Evolutionary conservation across 1,140 invertebrate genomes (phyloP).

Genomic region (Zeugodacus cucurbitae): DNA sequence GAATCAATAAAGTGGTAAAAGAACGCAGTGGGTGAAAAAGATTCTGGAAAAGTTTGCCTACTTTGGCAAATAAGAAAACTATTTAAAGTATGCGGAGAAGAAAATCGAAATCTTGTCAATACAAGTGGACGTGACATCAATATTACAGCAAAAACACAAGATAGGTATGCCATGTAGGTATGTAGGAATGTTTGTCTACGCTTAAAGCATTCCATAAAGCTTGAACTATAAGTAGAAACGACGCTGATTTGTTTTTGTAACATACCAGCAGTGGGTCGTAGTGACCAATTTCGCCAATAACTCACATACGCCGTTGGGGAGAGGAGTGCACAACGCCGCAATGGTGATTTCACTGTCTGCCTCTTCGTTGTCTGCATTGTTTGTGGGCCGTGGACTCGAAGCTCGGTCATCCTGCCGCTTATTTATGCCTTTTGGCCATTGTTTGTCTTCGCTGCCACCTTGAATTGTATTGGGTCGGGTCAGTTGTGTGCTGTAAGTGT

Average conservation of each 20-base stretch:
- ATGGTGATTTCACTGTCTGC: neutral
- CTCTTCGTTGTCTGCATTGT: neutral
- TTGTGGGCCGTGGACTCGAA: neutral
- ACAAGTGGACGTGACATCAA: neutral
- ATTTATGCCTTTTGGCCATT: conserved; percentile 10
- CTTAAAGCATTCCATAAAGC: neutral
- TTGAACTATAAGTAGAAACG: neutral
- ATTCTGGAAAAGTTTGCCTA: neutral
- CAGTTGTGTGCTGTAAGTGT: neutral
- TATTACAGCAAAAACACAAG: neutral
- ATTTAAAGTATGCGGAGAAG: neutral
- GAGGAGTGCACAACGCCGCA: neutral
- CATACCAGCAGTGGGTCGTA: neutral
- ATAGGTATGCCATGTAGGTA: no score
- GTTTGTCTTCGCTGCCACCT: conserved; percentile 24
- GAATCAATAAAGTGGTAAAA: neutral
- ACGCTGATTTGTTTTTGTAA: neutral
- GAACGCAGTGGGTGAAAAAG: neutral
- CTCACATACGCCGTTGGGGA: neutral
- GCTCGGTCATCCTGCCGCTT: neutral
- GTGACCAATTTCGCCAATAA: neutral
- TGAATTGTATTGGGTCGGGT: conserved; percentile 1
- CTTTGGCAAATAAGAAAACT: neutral
- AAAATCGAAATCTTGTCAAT: neutral
- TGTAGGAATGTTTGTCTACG: neutral